These are phyloP conservation scores for Lepus timidus DNA, from an alignment of 2,113 vertebrate genomes.

Conservation along the genomic window DNA sequence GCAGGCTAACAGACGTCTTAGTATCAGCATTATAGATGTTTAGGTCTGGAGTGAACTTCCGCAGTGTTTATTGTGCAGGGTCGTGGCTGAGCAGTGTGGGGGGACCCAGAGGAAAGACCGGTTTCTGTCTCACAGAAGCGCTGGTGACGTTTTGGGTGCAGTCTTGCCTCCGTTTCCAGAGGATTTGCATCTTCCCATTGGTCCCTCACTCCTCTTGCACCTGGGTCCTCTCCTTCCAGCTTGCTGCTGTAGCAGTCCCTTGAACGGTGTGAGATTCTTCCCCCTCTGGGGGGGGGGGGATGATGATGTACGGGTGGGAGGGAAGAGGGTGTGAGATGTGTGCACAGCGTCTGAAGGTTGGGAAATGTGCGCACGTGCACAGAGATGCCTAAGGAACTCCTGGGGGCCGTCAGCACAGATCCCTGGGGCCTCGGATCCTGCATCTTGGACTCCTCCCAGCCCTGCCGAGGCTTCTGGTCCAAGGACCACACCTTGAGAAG, in stretches of 20 bases:
- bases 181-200: not conserved
- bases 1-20: not conserved
- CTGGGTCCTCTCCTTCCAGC: not conserved
- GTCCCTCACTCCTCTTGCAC: not conserved
- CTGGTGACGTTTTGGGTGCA: not conserved
- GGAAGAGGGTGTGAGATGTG: not conserved
- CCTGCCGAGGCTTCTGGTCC: rapidly evolving
- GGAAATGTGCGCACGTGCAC: rapidly evolving
- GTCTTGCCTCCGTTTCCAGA: not conserved
- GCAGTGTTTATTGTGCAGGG: rapidly evolving
- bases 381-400: rapidly evolving
- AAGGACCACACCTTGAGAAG: too few relatives aligned
- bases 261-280: not conserved
- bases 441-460: rapidly evolving
- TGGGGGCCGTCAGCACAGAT: not conserved
- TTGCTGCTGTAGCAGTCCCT: not conserved
- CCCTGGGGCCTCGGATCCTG: not conserved
- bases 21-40: not conserved
- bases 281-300: not conserved
- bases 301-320: too few relatives aligned
- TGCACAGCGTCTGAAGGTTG: not conserved
- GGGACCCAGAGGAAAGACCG: not conserved
- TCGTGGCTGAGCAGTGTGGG: not conserved
- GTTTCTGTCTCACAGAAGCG: not conserved
- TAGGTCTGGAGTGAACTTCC: not conserved